phyloP scores from a whole-genome alignment of 2,888 invertebrate genomes.

The Eudemis profundana region DNA sequence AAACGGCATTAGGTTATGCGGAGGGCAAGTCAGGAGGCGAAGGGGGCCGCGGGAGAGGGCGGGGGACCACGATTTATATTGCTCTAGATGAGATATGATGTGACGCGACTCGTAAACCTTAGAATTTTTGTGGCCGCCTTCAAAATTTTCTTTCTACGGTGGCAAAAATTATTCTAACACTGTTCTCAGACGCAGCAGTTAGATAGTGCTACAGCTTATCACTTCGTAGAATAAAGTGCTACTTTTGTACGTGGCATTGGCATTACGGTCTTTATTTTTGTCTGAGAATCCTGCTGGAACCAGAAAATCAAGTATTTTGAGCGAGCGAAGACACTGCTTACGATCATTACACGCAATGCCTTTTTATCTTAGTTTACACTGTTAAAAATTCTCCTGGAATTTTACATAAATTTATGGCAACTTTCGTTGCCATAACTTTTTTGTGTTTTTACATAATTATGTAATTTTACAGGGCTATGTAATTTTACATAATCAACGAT shows the following conservation, averaged over 20 bases:
- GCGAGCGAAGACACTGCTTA: not conserved
- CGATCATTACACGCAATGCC: conserved; percentile 1
- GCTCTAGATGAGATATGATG: conserved; percentile 64
- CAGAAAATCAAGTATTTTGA: conserved; percentile 36
- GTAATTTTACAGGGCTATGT: no score
- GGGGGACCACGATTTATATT: conserved; percentile 66
- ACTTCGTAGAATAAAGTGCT: not conserved
- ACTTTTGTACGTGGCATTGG: conserved; percentile 18
- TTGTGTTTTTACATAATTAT: no score
- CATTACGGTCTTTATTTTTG: conserved; percentile 30
- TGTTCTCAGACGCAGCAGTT: not conserved
- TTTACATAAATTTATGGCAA: no score
- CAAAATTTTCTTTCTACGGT: conserved; percentile 17
- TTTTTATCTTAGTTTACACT: not conserved
- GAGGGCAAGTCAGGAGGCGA: conserved; percentile 52
- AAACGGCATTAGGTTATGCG: conserved; percentile 70
- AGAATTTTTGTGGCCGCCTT: conserved; percentile 53
- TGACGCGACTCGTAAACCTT: conserved; percentile 60
- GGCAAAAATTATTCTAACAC: conserved; percentile 22
- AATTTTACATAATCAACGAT: no score
- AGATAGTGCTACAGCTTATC: conserved; percentile 6
- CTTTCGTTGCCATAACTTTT: no score
- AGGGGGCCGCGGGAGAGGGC: conserved; percentile 46
- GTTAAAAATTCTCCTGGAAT: no score
- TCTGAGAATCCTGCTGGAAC: conserved; percentile 29